Conservation (phyloP, 2,113 vertebrate genomes). For the Colius striatus region DNA sequence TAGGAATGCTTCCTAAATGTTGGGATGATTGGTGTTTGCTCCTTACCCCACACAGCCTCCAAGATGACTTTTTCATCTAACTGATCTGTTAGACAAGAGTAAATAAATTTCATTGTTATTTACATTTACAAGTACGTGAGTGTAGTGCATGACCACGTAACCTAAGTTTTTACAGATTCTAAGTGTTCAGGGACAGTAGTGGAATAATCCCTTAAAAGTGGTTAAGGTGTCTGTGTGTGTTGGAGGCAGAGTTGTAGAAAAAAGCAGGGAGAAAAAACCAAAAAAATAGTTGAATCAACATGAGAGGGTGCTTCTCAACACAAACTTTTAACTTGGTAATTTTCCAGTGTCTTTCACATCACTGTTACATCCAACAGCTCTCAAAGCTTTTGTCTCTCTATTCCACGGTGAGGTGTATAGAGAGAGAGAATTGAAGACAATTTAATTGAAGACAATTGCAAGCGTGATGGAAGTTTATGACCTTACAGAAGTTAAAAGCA, state of each 20-base stretch:
- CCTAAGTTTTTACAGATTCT: neutral
- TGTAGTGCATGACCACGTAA: neutral
- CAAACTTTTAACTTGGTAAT: neutral
- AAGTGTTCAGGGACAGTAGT: neutral
- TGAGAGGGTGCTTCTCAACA: accelerated
- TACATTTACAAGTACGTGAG: neutral
- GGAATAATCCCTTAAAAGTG: neutral
- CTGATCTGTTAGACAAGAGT: neutral
- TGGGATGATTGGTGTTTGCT: neutral
- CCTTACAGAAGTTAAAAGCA: neutral
- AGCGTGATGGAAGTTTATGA: conserved; percentile 9
- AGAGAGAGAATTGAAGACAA: neutral
- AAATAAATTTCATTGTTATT: neutral
- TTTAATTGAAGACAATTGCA: conserved; percentile 8
- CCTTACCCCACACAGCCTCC: accelerated
- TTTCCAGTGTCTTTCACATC: neutral
- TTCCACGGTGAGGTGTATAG: neutral
- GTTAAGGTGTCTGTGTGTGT: neutral
- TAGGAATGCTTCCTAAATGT: neutral
- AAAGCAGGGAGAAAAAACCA: neutral
- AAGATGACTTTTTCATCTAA: neutral
- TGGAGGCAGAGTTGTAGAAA: neutral
- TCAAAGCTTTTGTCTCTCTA: neutral
- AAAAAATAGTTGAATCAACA: neutral
- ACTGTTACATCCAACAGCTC: neutral